Conservation (phyloP, 2,113 vertebrate species). For the Coptodon rendalli region DNA sequence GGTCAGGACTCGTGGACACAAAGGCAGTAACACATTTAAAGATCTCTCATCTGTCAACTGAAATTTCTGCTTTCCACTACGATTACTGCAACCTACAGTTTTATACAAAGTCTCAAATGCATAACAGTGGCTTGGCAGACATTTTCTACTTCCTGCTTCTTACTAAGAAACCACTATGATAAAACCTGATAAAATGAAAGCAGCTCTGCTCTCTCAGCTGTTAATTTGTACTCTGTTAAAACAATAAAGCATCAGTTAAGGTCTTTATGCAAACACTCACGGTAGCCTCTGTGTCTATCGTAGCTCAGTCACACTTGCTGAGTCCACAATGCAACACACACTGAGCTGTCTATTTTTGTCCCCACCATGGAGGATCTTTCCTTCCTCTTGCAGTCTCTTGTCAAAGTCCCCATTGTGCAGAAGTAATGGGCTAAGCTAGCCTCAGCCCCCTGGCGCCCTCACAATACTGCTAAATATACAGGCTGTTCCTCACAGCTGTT, state of each 20-base stretch:
- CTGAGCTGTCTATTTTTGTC: slow-evolving; percentile 59
- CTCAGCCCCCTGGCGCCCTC: slow-evolving; percentile 56
- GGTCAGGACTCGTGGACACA: neutral
- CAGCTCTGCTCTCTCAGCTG: neutral
- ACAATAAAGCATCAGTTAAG: slow-evolving; percentile 26
- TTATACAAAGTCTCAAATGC: neutral
- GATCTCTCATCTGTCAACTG: neutral
- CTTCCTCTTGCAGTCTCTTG: slow-evolving; percentile 57
- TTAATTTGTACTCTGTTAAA: neutral
- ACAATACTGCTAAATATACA: slow-evolving; percentile 73
- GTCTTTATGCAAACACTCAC: slow-evolving; percentile 28
- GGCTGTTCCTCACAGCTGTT: slow-evolving; percentile 73
- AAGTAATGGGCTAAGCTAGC: slow-evolving; percentile 63
- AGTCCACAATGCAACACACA: slow-evolving; percentile 41
- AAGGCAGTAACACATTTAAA: neutral
- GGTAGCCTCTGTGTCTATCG: slow-evolving; percentile 25
- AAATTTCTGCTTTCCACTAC: neutral
- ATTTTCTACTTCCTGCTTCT: neutral
- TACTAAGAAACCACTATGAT: neutral
- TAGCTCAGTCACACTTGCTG: slow-evolving; percentile 38
- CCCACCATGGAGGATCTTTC: slow-evolving; percentile 48
- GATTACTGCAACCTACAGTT: neutral
- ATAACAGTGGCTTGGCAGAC: neutral
- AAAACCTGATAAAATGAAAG: neutral
- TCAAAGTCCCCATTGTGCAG: slow-evolving; percentile 72